phyloP scores from a whole-genome alignment of 53 echinoderm and acorn worm genomes.

The Paelopatides confundens region DNA sequence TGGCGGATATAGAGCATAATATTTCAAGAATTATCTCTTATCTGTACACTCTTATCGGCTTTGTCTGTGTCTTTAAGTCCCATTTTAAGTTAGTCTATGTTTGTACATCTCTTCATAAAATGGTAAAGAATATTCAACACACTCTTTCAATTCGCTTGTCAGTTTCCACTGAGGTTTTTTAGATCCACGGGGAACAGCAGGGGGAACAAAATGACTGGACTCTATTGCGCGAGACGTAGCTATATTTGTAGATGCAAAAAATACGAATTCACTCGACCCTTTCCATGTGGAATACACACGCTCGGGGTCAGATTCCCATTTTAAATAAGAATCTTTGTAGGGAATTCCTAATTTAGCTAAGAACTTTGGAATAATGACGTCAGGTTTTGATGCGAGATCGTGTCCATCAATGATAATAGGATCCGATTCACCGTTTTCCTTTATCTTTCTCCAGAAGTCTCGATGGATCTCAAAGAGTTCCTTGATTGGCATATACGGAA shows the following conservation, averaged over 20 bases:
- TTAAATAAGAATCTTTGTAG: not conserved
- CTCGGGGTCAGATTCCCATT: not conserved
- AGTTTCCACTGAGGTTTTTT: not conserved
- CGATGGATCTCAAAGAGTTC: not conserved
- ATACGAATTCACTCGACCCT: not conserved
- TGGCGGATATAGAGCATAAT: no score
- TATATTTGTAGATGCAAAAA: not conserved
- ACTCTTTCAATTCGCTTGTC: not conserved
- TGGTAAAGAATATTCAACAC: not conserved
- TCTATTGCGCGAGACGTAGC: not conserved
- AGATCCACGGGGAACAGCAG: not conserved
- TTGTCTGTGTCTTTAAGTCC: no score
- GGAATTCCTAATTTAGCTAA: not conserved
- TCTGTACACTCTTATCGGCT: no score
- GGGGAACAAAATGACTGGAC: not conserved
- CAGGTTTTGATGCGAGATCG: not conserved
- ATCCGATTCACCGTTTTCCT: not conserved
- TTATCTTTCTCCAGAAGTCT: not conserved
- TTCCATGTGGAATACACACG: not conserved
- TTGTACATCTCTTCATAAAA: constrained; percentile 6
- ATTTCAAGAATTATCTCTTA: no score
- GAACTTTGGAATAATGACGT: not conserved
- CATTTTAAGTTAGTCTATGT: not conserved
- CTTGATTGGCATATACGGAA: not conserved
- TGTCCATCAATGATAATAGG: not conserved